Evolutionary conservation across 1,140 invertebrate genomes (phyloP), one percentile per base, ranked within the genome.

Genomic region (Philotrypesis tridentata): DNA sequence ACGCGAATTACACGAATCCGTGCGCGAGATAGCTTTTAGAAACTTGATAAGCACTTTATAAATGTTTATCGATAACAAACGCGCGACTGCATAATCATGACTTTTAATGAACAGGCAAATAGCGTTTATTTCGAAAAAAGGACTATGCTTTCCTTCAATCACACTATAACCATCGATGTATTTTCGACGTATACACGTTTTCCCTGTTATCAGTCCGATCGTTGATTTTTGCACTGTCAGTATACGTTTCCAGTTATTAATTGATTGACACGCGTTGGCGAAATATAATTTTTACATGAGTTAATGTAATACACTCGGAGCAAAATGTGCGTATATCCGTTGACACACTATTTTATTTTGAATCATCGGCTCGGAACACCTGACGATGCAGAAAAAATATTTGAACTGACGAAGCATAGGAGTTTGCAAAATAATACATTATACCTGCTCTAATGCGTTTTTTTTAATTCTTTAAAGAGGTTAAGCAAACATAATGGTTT

Each of bases 351-450:
- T 83, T 86, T 68, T 73, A 43, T 85, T 85, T 86, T 85, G 83
- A 87, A 85, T 85, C 79, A 83, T 73, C 76, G 80, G 78, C 63
- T 71, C 70, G 85, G 79, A 84, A 86, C 84, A 81, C 84, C 80
- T 76, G 84, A 85, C 84, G 29, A 84, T 76, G 82, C 84, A 82
- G 83, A 87, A 85, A n/a, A 37, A 61, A 60, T 29, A 86, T 85
- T 70, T 37, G 61, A 84, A 84, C 76, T 78, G 81, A 84, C 82
- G 71, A 85, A 79, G 80, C 83, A 80, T 78, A n/a, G n/a, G 21
- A 31, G 21, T 79, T 76, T 83, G 71, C 61, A 78, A 84, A 83
- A 84, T 76, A 78, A 82, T 60, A 37, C 17, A 9, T 23, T 8
- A n/a, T n/a, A 70, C 37, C 14, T 29, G 14, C 37, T 40, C 21